These are phyloP conservation scores for Eugnorisma glareosa DNA, from an alignment of 2,888 invertebrate genomes.

Conservation along the genomic window DNA sequence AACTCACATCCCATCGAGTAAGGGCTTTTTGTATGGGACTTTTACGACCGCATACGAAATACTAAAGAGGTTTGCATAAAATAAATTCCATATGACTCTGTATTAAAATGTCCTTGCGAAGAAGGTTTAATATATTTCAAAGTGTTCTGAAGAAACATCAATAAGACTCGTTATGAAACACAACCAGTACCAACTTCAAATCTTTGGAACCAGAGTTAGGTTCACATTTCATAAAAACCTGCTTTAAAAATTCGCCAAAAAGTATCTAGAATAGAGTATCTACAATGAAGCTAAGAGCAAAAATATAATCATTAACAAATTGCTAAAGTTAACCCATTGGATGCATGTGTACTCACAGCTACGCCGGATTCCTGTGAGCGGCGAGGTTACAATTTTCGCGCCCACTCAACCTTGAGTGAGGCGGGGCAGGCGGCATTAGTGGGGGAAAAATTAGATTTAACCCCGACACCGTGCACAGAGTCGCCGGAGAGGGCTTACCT, in stretches of 20 bases:
- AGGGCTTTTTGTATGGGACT: slow-evolving; percentile 6
- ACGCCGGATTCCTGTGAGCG: slow-evolving; percentile 71
- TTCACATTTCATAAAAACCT: neutral
- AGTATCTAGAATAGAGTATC: neutral
- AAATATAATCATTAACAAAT: slow-evolving; percentile 57
- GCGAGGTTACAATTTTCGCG: slow-evolving; percentile 80
- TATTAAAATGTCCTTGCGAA: slow-evolving; percentile 8
- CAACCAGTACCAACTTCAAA: neutral
- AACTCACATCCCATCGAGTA: slow-evolving; percentile 30
- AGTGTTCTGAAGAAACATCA: neutral
- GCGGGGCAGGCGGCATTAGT: slow-evolving; percentile 82
- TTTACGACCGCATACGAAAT: slow-evolving; percentile 38
- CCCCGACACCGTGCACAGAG: slow-evolving; percentile 78
- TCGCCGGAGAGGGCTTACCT: slow-evolving; percentile 76
- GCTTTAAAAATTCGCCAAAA: slow-evolving; percentile 9
- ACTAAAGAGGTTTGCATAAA: slow-evolving; percentile 24
- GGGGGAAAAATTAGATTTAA: slow-evolving; percentile 88
- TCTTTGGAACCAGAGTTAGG: neutral
- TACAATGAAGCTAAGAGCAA: slow-evolving; percentile 17
- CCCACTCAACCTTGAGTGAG: slow-evolving; percentile 83
- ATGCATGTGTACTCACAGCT: slow-evolving; percentile 64
- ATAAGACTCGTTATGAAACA: neutral
- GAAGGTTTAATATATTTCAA: neutral
- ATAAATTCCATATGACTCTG: slow-evolving; percentile 5
- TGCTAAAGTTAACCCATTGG: slow-evolving; percentile 59